Base-by-base conservation (phyloP, 2,888 invertebrate species). In the Epistrophe grossulariae region DNA sequence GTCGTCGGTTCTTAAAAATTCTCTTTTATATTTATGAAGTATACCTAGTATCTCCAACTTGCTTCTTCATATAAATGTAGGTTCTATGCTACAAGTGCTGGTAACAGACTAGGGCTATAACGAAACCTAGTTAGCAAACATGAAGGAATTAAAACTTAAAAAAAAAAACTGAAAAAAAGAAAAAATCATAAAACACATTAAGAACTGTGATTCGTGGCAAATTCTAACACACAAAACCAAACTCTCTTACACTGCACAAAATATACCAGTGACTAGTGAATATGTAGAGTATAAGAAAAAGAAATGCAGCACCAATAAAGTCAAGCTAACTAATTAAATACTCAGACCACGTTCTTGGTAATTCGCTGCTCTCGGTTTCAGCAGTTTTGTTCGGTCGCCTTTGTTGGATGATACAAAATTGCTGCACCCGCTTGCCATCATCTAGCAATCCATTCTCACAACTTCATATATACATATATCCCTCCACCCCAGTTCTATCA, bases 281-380 rank as follows among this genome's bases (percentile, higher is more conserved):
- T 68, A 81, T 70, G 52, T 19, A 19, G 50, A 68, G 28, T 68
- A 68, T 68, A 68, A 78, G 73, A 73, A 81, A 85, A 85, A 82
- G 85, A 74, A 85, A 85, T 85, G 81, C 81, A 82, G 78, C 82
- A 83, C 79, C 87, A 83, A 87, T 87, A 83, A 87, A 83, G 83
- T 79, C 76, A 79, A 79, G 79, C 83, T 71, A 87, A 79, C 83
- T 87, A 87, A 87, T 87, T 87, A 87, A 87, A 87, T 76, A 87
- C 83, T 79, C 87, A 87, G 76, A 73, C 87, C 87, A 87, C 87
- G 83, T 87, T 87, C 87, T 79, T 79, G 71, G 87, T 87, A 83
- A 87, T 87, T 83, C 87, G 87, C 83, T 87, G 87, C 79, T 83
- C 83, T 82, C 83, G 87, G 87, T 87, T 79, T 83, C 82, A 85